Percentiles rank a stretch among this genome's conserved stretches.
These are phyloP conservation scores for Phyllotreta cruciferae DNA, from an alignment of 2,888 invertebrate genomes.

Conservation along the genomic window DNA sequence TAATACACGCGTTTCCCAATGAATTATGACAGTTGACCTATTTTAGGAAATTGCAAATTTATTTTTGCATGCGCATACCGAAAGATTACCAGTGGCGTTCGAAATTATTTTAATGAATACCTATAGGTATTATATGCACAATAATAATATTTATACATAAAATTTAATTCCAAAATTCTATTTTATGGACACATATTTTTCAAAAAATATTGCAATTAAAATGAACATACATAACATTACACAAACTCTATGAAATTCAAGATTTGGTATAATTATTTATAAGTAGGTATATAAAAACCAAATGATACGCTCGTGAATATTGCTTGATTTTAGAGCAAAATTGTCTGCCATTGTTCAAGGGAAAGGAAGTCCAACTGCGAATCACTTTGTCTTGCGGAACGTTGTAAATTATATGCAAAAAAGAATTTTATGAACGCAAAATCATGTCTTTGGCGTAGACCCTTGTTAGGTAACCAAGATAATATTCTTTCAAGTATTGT, in stretches of 20 bases:
- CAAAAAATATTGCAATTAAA: too few species aligned
- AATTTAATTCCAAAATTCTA: too few species aligned
- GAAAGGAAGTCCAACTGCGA: constrained; percentile 44
- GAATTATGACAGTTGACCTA: constrained; percentile 43
- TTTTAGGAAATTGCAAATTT: constrained; percentile 43
- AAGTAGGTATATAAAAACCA: neutral
- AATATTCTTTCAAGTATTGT: constrained; percentile 37
- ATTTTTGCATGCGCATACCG: constrained; percentile 39
- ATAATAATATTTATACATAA: too few species aligned
- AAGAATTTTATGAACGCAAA: constrained; percentile 46
- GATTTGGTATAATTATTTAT: neutral
- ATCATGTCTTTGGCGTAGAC: constrained; percentile 42
- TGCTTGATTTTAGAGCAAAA: constrained; percentile 20
- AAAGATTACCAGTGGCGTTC: constrained; percentile 22
- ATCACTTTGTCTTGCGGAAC: constrained; percentile 42
- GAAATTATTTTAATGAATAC: too few species aligned
- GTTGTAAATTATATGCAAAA: constrained; percentile 49
- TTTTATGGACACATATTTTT: too few species aligned
- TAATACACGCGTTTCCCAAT: constrained; percentile 30
- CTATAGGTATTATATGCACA: too few species aligned
- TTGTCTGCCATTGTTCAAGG: constrained; percentile 38
- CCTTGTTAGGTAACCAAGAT: constrained; percentile 36
- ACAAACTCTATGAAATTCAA: neutral
- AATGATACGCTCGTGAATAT: neutral
- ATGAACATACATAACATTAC: too few species aligned